Conservation (phyloP, 2,113 vertebrate species). For the Carlito syrichta region DNA sequence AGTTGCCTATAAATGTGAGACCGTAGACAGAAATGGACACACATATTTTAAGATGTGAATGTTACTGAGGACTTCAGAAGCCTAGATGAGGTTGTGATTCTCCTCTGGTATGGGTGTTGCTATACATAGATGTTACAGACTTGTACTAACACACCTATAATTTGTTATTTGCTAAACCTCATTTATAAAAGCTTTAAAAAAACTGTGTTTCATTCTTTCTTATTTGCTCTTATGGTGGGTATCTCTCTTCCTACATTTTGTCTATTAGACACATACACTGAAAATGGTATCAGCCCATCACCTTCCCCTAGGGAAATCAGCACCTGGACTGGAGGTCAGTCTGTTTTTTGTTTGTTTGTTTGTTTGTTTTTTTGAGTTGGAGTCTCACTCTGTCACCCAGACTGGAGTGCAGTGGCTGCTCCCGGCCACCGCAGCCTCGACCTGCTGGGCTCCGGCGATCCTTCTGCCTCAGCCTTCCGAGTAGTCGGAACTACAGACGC, state of each 20-base stretch:
- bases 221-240: not conserved
- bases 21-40: not conserved
- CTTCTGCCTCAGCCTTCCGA: no score
- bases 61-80: slow-evolving; percentile 28
- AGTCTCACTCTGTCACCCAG: not conserved
- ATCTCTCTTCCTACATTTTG: not conserved
- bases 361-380: no score
- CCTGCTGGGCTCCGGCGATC: no score
- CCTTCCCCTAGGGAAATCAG: not conserved
- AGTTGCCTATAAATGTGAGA: not conserved
- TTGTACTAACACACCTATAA: slow-evolving; percentile 80
- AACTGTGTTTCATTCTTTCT: not conserved
- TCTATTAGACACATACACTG: slow-evolving; percentile 17
- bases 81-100: not conserved
- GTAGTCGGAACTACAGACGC: no score
- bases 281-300: not conserved
- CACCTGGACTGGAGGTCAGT: not conserved
- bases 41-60: slow-evolving; percentile 31
- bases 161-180: slow-evolving; percentile 61
- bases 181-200: slow-evolving; percentile 69
- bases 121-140: slow-evolving; percentile 75
- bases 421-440: no score
- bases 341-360: no score
- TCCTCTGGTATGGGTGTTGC: slow-evolving; percentile 32
- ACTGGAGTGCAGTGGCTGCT: not conserved